A percentile compares a stretch with the other conserved stretches of the same genome.
Evolutionary conservation across 92 coral and sea anemone genomes (phyloP).

Genomic region (Actinernus sp.): DNA sequence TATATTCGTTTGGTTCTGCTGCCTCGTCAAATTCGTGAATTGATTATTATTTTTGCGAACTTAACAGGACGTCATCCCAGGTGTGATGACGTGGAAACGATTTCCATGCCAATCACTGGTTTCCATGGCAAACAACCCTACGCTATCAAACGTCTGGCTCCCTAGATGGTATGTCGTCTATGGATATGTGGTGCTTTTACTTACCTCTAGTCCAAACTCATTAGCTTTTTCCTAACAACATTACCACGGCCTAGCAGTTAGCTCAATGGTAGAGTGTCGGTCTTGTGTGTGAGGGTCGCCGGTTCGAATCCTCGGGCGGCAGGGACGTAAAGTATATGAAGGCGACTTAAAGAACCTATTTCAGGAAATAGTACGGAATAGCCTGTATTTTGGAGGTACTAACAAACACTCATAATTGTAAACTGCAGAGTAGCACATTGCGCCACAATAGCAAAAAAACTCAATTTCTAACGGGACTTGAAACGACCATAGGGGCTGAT

Average conservation of each 20-base stretch:
- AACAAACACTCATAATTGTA: too few species aligned
- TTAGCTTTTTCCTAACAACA: not conserved
- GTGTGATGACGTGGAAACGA: slow-evolving; percentile 99
- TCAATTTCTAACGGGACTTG: too few species aligned
- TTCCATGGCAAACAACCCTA: slow-evolving; percentile 81
- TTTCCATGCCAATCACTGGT: slow-evolving; percentile 97
- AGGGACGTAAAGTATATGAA: too few species aligned
- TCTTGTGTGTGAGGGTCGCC: too few species aligned
- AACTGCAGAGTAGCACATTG: too few species aligned
- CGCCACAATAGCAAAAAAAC: too few species aligned
- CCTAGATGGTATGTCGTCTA: slow-evolving; percentile 97
- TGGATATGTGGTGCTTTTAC: not conserved
- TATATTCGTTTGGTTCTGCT: not conserved
- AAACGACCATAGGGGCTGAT: too few species aligned
- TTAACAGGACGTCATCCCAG: slow-evolving; percentile 93
- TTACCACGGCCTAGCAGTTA: not conserved
- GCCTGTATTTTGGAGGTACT: too few species aligned
- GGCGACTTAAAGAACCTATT: too few species aligned
- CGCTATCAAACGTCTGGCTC: slow-evolving; percentile 91
- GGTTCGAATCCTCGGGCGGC: too few species aligned
- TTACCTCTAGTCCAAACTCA: not conserved
- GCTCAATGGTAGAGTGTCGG: too few species aligned
- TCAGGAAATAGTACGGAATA: too few species aligned
- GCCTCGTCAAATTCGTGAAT: not conserved
- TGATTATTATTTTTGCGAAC: not conserved